Base-by-base conservation (phyloP, 2,113 vertebrate genomes). In the Datnioides undecimradiatus region DNA sequence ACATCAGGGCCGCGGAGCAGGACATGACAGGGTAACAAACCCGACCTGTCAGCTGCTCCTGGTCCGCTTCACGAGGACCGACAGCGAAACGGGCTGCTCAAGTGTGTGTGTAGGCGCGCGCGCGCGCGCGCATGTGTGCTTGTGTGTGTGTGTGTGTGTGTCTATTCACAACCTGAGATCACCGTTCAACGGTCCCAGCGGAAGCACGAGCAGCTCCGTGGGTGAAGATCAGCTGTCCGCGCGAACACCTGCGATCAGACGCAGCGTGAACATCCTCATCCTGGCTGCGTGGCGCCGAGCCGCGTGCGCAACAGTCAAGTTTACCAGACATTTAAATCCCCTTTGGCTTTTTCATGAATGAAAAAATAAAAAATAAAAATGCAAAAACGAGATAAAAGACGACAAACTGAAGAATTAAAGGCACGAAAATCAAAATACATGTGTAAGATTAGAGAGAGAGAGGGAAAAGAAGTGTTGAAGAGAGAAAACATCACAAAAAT, bases 21-120 rank as follows among this genome's bases (percentile, higher is more conserved):
- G 36, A 80, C 62, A 38, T 51, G 76, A 67, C 73, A 67, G 68
- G 65, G 52, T 9, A 13, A 77, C 51, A 74, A 59, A 58, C n/a
- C 45, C 13, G 51, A 79, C 51, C 68, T 79, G 79, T 65, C 82
- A 85, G 72, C 71, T 82, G 25, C 31, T 64, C 55, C 55, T 48
- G 74, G 38, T 77, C 51, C 33, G 43, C 68, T 62, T 46, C 76
- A 69, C 2, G 31, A 40, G 71, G 79, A 62, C 19, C 29, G 19
- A 49, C 51, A 68, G 63, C 40, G 21, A 55, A 34, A 62, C 74
- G 41, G 6, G 64, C 41, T 43, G 46, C 38, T 60, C 63, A 21
- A 13, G 27, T 23, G 27, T 45, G 29, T 45, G 68, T 43, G 55
- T 33, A n/a, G n/a, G n/a, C n/a, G n/a, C n/a, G n/a, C n/a, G n/a